Evolutionary conservation across 2,113 vertebrate genomes (phyloP).

Genomic region (Gambusia holbrooki): DNA sequence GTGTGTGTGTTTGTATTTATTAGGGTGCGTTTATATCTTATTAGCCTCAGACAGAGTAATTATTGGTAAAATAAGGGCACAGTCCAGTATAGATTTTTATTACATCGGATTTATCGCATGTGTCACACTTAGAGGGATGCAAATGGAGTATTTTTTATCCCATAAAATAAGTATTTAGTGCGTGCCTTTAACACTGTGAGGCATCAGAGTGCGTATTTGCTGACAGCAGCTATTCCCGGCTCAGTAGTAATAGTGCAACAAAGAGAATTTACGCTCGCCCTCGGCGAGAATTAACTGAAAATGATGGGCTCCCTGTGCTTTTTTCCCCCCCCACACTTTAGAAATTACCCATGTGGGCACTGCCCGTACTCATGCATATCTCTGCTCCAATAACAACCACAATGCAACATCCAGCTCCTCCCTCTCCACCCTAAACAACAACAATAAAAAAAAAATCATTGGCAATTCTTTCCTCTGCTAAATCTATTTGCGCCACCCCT

Average conservation of each 20-base stretch:
- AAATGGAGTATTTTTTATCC: slow-evolving; percentile 38
- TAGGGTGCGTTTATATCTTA: not conserved
- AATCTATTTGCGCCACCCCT: slow-evolving; percentile 58
- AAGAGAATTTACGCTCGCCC: slow-evolving; percentile 19
- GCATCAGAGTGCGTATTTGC: slow-evolving; percentile 8
- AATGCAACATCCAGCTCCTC: slow-evolving; percentile 36
- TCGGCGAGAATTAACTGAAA: slow-evolving; percentile 22
- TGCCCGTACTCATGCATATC: slow-evolving; percentile 25
- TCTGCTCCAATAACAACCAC: slow-evolving; percentile 33
- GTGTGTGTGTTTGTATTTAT: not conserved
- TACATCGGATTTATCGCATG: not conserved
- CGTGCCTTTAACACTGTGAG: slow-evolving; percentile 3
- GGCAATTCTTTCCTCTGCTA: slow-evolving; percentile 53
- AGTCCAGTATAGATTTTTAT: slow-evolving; percentile 8
- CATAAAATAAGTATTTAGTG: slow-evolving; percentile 39
- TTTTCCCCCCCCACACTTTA: slow-evolving; percentile 4
- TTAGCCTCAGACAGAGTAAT: slow-evolving; percentile 11
- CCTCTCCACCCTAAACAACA: too few species aligned
- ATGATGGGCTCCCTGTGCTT: slow-evolving; percentile 27
- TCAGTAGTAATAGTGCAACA: slow-evolving; percentile 12
- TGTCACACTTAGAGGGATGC: slow-evolving; percentile 17
- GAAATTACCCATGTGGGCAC: slow-evolving; percentile 34
- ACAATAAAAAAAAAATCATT: slow-evolving; percentile 41
- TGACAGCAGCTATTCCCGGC: slow-evolving; percentile 23
- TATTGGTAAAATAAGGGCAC: slow-evolving; percentile 12